phyloP scores from a whole-genome alignment of 2,888 invertebrate genomes.

The Syrista parreyssii region DNA sequence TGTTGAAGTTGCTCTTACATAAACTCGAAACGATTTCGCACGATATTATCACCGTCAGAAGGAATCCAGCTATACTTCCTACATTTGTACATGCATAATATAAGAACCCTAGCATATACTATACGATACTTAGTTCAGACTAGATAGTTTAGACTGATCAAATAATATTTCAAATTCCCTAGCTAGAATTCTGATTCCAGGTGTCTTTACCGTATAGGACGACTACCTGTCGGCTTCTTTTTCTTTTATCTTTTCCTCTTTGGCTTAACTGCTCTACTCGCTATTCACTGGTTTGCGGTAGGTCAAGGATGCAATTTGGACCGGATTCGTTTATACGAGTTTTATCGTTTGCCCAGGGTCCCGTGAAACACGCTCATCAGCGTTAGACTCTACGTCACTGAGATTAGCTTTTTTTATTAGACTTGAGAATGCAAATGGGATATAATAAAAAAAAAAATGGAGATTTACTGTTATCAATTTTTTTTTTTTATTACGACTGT shows the following conservation, averaged over 20 bases:
- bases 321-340: slow-evolving; percentile 36
- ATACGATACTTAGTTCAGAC: neutral
- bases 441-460: neutral
- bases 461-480: neutral
- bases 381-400: neutral
- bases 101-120: neutral
- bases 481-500: neutral
- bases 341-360: slow-evolving; percentile 23
- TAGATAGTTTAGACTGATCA: neutral
- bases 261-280: slow-evolving; percentile 5
- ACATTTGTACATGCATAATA: neutral
- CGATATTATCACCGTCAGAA: neutral
- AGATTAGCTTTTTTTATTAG: neutral
- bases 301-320: slow-evolving; percentile 55
- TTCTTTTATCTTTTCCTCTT: slow-evolving; percentile 14
- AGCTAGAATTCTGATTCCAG: neutral
- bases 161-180: neutral
- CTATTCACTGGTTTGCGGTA: slow-evolving; percentile 35
- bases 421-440: neutral
- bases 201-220: neutral
- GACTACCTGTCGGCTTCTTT: neutral
- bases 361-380: neutral
- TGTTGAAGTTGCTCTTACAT: neutral
- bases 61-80: neutral
- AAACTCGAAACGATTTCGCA: neutral